Evolutionary conservation across 2,888 invertebrate species (phyloP).

Genomic region (Ennomos erosarius): DNA sequence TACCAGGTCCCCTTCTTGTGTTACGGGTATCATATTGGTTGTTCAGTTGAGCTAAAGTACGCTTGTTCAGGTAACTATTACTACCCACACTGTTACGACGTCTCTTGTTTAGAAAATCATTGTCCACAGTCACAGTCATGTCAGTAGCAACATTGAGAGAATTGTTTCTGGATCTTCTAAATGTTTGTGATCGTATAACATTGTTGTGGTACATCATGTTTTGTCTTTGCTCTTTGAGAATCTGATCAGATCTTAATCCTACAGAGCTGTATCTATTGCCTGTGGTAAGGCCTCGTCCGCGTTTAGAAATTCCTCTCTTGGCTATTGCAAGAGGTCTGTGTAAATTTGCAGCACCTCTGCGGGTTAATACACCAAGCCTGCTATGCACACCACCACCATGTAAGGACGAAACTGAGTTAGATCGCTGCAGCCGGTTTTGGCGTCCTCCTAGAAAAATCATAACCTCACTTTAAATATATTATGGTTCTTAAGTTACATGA

Average conservation of each 20-base stretch:
- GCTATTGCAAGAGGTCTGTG: conserved; percentile 69
- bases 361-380: conserved; percentile 69
- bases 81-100: conserved; percentile 76
- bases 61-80: conserved; percentile 69
- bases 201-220: conserved; percentile 61
- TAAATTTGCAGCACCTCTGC: conserved; percentile 58
- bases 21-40: conserved; percentile 69
- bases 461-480: no score
- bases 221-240: conserved; percentile 68
- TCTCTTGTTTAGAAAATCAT: conserved; percentile 69
- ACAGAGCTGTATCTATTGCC: conserved; percentile 71
- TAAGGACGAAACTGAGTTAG: conserved; percentile 62
- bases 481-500: no score
- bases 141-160: conserved; percentile 71
- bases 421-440: conserved; percentile 59
- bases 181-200: conserved; percentile 76
- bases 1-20: conserved; percentile 70
- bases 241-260: conserved; percentile 79
- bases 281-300: conserved; percentile 70
- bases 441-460: conserved; percentile 57
- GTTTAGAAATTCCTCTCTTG: conserved; percentile 76
- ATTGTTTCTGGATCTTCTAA: conserved; percentile 76
- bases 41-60: conserved; percentile 71
- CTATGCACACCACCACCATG: conserved; percentile 65
- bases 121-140: conserved; percentile 77